phyloP scores from a whole-genome alignment of 2,797 vertebrate genomes.

The Spatula versicolor region DNA sequence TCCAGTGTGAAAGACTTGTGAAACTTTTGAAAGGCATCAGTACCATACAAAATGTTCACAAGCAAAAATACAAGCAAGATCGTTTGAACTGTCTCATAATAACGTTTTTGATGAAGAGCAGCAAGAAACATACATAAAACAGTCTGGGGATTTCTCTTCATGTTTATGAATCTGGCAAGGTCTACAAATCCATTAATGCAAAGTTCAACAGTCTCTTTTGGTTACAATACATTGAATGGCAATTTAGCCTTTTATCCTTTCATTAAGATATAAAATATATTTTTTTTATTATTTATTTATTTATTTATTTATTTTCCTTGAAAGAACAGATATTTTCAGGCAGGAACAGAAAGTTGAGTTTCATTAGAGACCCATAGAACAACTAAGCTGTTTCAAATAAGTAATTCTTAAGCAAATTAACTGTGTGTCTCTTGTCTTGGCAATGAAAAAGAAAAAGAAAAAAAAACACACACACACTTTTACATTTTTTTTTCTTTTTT shows the following conservation, averaged over 20 bases:
- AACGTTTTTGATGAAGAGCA: slow-evolving; percentile 4
- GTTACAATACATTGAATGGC: background rate
- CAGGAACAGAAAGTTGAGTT: slow-evolving; percentile 18
- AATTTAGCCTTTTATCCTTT: background rate
- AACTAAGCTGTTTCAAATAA: slow-evolving; percentile 22
- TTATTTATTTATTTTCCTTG: background rate
- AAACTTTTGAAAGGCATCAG: background rate
- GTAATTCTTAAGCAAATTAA: slow-evolving; percentile 33
- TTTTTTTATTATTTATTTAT: background rate
- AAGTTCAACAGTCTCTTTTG: background rate
- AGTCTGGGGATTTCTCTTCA: background rate
- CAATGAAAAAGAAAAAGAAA: background rate
- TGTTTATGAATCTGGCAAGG: slow-evolving; percentile 27
- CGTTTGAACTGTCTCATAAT: background rate
- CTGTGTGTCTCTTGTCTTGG: background rate
- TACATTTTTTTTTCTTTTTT: too few relatives aligned
- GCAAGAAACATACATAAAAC: background rate
- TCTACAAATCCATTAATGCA: slow-evolving; percentile 23
- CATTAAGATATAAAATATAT: background rate
- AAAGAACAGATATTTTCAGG: slow-evolving; percentile 48
- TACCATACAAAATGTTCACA: background rate
- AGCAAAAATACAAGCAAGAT: background rate
- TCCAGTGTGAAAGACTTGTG: background rate
- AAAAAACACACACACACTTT: too few relatives aligned
- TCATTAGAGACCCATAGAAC: slow-evolving; percentile 37